Percentiles rank a stretch among this genome's conserved stretches.
Evolutionary conservation across 2,113 vertebrate species (phyloP).

Genomic region (Odocoileus hemionus): DNA sequence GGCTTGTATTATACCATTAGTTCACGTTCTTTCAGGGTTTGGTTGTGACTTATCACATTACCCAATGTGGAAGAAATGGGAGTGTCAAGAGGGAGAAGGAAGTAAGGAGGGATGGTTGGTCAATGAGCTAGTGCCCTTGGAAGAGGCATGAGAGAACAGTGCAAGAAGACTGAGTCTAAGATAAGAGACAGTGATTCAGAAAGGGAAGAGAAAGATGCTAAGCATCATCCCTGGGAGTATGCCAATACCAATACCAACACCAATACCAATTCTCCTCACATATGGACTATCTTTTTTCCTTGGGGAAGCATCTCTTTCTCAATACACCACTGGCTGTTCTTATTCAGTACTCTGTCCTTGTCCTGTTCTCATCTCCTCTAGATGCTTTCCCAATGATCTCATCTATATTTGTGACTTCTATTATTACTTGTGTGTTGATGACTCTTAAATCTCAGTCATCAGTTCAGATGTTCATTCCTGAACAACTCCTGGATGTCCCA

Average conservation of each 20-base stretch:
- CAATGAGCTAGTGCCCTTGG: neutral
- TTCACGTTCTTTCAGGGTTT: neutral
- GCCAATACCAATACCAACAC: neutral
- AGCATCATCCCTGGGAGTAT: no score
- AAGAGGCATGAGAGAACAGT: neutral
- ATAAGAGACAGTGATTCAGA: neutral
- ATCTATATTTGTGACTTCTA: neutral
- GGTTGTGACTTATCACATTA: neutral
- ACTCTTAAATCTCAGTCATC: neutral
- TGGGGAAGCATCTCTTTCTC: neutral
- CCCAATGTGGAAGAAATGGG: neutral
- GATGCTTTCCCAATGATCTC: neutral
- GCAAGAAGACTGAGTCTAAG: neutral
- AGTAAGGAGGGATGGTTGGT: neutral
- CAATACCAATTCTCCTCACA: neutral
- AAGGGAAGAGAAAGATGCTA: neutral
- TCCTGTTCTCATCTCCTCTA: neutral
- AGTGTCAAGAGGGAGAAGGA: neutral
- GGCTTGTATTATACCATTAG: neutral
- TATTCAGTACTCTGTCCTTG: neutral
- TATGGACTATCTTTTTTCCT: neutral
- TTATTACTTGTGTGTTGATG: neutral
- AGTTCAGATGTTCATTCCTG: neutral
- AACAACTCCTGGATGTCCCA: neutral
- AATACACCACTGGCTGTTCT: neutral